Evolutionary conservation across 2,797 vertebrate species (phyloP).

Genomic region (Poecile montanus): DNA sequence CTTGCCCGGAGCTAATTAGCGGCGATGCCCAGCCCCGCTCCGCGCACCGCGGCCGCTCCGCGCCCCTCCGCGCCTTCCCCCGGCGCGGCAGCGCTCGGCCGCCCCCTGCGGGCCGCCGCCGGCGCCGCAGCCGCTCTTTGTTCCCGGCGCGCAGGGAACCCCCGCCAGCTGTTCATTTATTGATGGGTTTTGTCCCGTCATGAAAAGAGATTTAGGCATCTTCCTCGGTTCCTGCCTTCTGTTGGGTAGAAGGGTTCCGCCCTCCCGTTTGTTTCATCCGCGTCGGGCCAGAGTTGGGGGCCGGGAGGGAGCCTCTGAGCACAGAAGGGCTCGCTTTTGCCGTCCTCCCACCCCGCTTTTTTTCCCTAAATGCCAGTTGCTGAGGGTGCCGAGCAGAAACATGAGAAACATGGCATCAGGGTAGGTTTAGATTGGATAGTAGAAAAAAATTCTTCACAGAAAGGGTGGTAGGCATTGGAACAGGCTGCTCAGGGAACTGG

Average conservation of each 20-base stretch:
- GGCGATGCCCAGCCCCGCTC: rapidly evolving
- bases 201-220: neutral
- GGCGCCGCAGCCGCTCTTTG: slow-evolving; percentile 45
- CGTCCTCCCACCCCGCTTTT: neutral
- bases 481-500: neutral
- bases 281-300: neutral
- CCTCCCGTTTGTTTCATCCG: neutral
- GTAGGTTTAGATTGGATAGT: neutral
- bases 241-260: neutral
- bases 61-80: neutral
- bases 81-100: neutral
- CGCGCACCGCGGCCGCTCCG: rapidly evolving
- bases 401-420: neutral
- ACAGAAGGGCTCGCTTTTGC: neutral
- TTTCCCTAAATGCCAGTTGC: neutral
- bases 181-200: neutral
- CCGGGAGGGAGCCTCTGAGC: neutral
- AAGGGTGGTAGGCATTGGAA: neutral
- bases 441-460: neutral
- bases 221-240: neutral
- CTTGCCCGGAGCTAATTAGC: rapidly evolving
- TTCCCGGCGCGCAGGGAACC: neutral
- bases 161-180: neutral
- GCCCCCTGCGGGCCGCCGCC: slow-evolving; percentile 41
- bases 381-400: neutral